phyloP scores from a whole-genome alignment of 2,113 vertebrate species.

The Astur gentilis region DNA sequence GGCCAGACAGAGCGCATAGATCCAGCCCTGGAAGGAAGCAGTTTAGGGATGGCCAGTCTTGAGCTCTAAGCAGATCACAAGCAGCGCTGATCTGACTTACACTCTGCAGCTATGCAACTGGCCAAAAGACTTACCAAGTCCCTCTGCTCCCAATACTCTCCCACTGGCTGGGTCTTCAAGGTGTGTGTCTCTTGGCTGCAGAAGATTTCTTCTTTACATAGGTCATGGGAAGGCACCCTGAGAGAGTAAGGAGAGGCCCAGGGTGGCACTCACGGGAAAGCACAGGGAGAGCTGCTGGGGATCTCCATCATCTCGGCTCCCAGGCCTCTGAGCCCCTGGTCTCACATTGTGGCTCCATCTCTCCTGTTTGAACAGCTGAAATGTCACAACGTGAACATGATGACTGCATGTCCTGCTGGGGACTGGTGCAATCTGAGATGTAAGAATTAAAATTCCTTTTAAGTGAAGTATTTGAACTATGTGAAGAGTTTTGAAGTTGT shows the following conservation, averaged over 20 bases:
- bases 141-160: background rate
- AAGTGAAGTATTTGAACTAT: conserved; percentile 62
- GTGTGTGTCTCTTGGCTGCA: background rate
- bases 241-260: background rate
- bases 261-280: background rate
- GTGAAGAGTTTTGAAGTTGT: conserved; percentile 44
- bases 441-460: conserved; percentile 55
- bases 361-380: background rate
- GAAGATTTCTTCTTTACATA: background rate
- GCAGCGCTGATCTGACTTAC: background rate
- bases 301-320: background rate
- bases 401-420: background rate
- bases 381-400: background rate
- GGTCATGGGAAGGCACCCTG: background rate
- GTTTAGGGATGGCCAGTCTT: background rate
- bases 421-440: conserved; percentile 52
- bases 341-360: background rate
- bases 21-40: background rate
- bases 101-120: background rate
- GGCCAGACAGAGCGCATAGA: background rate
- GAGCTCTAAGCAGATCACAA: background rate
- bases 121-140: background rate
- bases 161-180: background rate
- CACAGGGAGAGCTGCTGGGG: background rate
- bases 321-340: background rate